Conservation (phyloP, 1,140 invertebrate species). For the Leptopilina boulardi region DNA sequence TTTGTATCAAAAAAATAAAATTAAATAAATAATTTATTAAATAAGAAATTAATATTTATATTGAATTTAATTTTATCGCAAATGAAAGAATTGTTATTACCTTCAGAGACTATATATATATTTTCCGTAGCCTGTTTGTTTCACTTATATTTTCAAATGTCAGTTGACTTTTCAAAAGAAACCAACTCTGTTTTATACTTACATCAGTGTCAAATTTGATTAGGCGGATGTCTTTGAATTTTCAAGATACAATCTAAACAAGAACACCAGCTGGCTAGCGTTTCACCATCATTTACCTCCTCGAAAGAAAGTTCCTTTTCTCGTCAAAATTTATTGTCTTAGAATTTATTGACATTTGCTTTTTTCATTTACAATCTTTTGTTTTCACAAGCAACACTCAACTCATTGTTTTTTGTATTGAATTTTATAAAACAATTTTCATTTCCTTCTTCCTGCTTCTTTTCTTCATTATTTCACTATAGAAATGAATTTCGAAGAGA, state of each 20-base stretch:
- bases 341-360: conserved; percentile 24
- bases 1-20: too few relatives aligned
- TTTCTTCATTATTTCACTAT: neutral
- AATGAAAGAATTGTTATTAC: too few relatives aligned
- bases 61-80: too few relatives aligned
- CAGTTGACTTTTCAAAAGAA: neutral
- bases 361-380: conserved; percentile 11
- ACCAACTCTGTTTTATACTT: conserved; percentile 1
- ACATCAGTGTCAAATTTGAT: conserved; percentile 23
- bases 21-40: too few relatives aligned
- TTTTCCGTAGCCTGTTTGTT: neutral
- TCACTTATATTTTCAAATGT: neutral
- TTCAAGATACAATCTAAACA: conserved; percentile 16
- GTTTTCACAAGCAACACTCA: neutral
- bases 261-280: conserved; percentile 19
- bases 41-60: too few relatives aligned
- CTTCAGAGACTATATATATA: too few relatives aligned
- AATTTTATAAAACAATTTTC: too few relatives aligned
- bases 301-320: neutral
- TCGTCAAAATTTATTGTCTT: conserved; percentile 17
- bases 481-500: too few relatives aligned
- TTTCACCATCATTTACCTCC: conserved; percentile 7
- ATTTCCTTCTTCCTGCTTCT: too few relatives aligned
- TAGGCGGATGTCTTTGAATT: neutral
- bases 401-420: too few relatives aligned